Evolutionary conservation across 64 coral and sea anemone genomes (phyloP).

Genomic region (Acropora yongei): DNA sequence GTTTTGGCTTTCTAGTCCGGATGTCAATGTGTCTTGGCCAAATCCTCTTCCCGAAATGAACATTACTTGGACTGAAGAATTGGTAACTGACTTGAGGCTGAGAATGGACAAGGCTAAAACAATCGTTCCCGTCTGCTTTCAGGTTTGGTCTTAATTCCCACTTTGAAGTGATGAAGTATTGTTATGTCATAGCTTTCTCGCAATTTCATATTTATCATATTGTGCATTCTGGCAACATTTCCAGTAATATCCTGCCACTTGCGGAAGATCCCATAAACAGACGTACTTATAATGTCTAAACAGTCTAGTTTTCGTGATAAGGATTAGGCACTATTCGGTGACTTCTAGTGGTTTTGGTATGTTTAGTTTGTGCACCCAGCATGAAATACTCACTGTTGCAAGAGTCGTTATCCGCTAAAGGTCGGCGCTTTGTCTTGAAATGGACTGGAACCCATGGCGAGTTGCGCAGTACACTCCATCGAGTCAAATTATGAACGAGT

Average conservation of each 20-base stretch:
- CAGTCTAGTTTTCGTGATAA: background rate
- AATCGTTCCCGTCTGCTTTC: background rate
- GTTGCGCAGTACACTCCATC: too few species aligned
- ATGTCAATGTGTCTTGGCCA: background rate
- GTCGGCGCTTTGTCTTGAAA: too few species aligned
- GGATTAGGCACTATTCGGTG: background rate
- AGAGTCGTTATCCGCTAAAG: too few species aligned
- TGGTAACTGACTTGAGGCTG: background rate
- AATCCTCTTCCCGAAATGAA: background rate
- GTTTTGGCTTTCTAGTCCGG: background rate
- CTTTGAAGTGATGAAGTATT: background rate
- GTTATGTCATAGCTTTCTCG: too few species aligned
- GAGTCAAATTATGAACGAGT: too few species aligned
- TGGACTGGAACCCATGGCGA: too few species aligned
- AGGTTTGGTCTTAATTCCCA: background rate
- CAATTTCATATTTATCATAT: too few species aligned
- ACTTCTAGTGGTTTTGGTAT: background rate
- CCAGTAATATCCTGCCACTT: too few species aligned
- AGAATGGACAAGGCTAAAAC: background rate
- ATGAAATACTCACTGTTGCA: too few species aligned
- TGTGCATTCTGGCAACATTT: too few species aligned
- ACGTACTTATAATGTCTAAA: background rate
- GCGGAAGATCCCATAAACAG: too few species aligned
- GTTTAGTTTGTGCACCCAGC: background rate
- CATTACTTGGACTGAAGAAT: slow-evolving; percentile 7